Base-by-base conservation (phyloP, 2,888 invertebrate genomes). In the Catocala nupta region DNA sequence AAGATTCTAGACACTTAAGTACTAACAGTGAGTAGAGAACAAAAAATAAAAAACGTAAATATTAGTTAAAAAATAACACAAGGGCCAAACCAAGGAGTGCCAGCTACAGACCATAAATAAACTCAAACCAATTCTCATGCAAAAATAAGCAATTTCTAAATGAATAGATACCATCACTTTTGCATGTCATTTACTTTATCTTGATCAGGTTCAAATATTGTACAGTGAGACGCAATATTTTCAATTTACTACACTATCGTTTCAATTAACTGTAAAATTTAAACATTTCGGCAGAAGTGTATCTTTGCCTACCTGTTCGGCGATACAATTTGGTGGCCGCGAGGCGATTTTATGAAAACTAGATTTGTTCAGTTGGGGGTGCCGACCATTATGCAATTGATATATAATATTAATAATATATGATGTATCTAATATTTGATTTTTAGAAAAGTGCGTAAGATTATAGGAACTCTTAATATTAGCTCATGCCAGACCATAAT, bases 31-130 rank as follows among this genome's bases (percentile, higher is more conserved):
- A 76, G 84, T 71, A 74, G 75, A 80, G 70, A 81, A 86, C 76
- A 49, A 80, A 77, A 75, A 73, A 78, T 75, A 80, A 73, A 79
- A 78, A 75, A 80, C 67, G 75, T 78, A 84, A 70, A 71, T 71
- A 75, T 80, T 73, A 81, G 73, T 75, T 71, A 71, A 73, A 81
- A 84, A 81, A 80, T 80, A 85, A 90, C 85, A 91, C 88, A 91
- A 90, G 92, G 91, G 91, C 92, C 93, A 91, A 93, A 93, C 93
- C 93, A 92, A 88, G 89, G 91, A 89, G 93, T 93, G 93, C 93
- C 93, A 92, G 89, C 93, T 93, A 93, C 92, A 89, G 90, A 92
- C 87, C 83, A 90, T 82, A 85, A 81, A 78, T 81, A 77, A 82
- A 83, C 72, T 83, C 78, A 86, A 86, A 88, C 81, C 73, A 82